Evolutionary conservation across 2,797 vertebrate genomes (phyloP), one percentile per base, ranked within the genome.

Genomic region (Arnoldichthys spilopterus): DNA sequence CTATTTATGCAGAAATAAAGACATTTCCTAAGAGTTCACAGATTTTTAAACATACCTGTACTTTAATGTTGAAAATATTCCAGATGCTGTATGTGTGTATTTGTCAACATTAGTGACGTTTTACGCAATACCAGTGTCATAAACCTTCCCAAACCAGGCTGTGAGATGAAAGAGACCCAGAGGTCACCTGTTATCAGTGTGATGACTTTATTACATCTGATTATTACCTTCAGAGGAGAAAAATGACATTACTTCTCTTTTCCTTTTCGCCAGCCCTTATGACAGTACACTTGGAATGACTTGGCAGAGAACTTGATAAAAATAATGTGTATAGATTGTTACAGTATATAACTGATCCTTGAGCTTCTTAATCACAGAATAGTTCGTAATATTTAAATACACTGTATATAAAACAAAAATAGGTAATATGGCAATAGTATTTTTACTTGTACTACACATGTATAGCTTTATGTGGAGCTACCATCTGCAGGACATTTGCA

Each of bases 171-270:
- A 34, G 53, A 32, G 3, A 26, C 0, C 9, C 4, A 40, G 15
- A 54, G 63, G n/a, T 28, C n/a, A 6, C 34, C 24, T 54, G 6
- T 56, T 67, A 67, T 67, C 37, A 18, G 62, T 66, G 13, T 30
- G 4, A 61, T 61, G 5, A 6, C 28, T 59, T 76, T 68, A 76
- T 22, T 24, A 56, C 16, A 22, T 51, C 34, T 3, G 34, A 4
- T 26, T 6, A 15, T 59, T 4, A 58, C 54, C 26, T 24, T 13
- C 22, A 1, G n/a, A 20, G 45, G 30, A 62, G 28, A 15, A 61
- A 62, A 34, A 13, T 0, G 37, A 16, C 26, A 87, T 84, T 78
- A 89, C 85, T 88, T 28, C 13, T 32, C 5, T 61, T 59, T 59
- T 4, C 4, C 11, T 12, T 56, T 26, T 26, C 9, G 0, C 22